Evolutionary conservation across 2,888 invertebrate species (phyloP).

Genomic region (Cosmopolites sordidus): DNA sequence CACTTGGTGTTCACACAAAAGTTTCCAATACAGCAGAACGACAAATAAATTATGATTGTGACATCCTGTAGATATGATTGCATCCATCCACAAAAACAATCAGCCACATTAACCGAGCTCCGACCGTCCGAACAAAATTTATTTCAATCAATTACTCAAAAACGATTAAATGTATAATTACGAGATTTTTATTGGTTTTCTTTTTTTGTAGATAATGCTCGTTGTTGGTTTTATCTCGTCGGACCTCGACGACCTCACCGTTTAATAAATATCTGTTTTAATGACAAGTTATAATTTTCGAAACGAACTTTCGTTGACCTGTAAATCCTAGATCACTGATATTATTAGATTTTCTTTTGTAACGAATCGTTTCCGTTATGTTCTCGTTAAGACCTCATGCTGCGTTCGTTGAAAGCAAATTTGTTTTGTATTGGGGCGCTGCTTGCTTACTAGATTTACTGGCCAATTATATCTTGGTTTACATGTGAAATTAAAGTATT

Average conservation of each 20-base stretch:
- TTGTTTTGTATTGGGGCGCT: background rate
- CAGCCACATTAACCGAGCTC: too few relatives aligned
- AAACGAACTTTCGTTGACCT: conserved; percentile 12
- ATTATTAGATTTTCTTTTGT: conserved; percentile 16
- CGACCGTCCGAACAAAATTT: conserved; percentile 7
- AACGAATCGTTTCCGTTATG: conserved; percentile 1
- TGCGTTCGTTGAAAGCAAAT: background rate
- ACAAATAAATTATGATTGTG: too few relatives aligned
- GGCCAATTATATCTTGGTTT: too few relatives aligned
- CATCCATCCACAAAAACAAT: too few relatives aligned
- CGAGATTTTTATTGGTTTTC: conserved; percentile 20
- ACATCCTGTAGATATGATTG: too few relatives aligned
- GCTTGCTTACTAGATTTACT: too few relatives aligned
- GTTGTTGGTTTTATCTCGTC: conserved; percentile 4
- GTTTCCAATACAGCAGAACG: too few relatives aligned
- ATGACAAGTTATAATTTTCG: conserved; percentile 15
- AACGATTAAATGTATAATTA: conserved; percentile 18
- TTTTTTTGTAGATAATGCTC: conserved; percentile 5
- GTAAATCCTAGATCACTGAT: conserved; percentile 24
- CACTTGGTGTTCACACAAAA: too few relatives aligned
- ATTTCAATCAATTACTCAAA: conserved; percentile 27
- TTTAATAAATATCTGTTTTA: background rate
- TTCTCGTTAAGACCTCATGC: conserved; percentile 1
- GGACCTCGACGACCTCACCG: conserved; percentile 3
- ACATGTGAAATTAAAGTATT: too few relatives aligned